Evolutionary conservation across 2,888 invertebrate genomes (phyloP).

Genomic region (Drosophila austrosaltans): DNA sequence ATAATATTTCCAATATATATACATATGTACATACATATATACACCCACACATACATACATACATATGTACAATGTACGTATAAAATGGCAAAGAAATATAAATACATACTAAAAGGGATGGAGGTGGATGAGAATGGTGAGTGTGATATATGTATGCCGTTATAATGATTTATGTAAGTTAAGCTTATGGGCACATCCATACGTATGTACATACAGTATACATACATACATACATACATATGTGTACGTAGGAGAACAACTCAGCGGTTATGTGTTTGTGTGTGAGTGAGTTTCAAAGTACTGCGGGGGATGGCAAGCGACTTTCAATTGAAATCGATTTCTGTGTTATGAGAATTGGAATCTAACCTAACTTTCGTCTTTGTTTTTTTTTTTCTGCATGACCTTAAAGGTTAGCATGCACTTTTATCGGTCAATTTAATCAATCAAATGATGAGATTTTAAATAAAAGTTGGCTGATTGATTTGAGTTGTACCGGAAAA

Average conservation of each 20-base stretch:
- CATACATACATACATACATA: constrained; percentile 9
- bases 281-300: constrained; percentile 4
- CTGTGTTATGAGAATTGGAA: constrained; percentile 6
- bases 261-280: not conserved
- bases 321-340: constrained; percentile 48
- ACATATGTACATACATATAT: constrained; percentile 34
- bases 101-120: constrained; percentile 7
- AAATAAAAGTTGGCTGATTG: too few relatives aligned
- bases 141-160: constrained; percentile 46
- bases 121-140: constrained; percentile 2
- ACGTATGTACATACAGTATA: too few relatives aligned
- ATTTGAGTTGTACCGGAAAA: not conserved
- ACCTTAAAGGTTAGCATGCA: not conserved
- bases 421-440: not conserved
- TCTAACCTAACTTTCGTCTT: constrained; percentile 1
- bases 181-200: constrained; percentile 52
- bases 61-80: not conserved
- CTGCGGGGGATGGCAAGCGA: constrained; percentile 15
- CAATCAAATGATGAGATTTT: too few relatives aligned
- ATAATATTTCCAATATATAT: constrained; percentile 52
- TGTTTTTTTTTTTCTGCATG: not conserved
- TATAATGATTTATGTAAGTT: constrained; percentile 76
- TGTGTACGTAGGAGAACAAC: not conserved
- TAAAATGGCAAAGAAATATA: constrained; percentile 10
- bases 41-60: not conserved